Evolutionary conservation across 1,140 invertebrate species (phyloP).

Genomic region (Thereuonema tuberculata): DNA sequence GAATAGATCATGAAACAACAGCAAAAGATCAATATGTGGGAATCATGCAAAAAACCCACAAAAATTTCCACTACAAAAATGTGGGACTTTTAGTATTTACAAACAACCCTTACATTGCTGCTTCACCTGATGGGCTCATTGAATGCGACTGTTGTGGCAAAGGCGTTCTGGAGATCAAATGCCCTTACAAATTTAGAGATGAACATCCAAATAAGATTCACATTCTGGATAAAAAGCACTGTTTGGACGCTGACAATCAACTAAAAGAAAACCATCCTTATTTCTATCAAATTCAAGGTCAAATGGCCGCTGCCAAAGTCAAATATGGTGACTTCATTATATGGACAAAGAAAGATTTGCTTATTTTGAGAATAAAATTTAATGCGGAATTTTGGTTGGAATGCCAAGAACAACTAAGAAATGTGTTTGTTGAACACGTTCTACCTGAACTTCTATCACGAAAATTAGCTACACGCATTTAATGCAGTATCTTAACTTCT

Average conservation of each 20-base stretch:
- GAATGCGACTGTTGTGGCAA: too few species aligned
- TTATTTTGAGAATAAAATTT: background rate
- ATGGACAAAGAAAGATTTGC: background rate
- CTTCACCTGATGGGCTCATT: too few species aligned
- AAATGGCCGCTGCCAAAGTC: background rate
- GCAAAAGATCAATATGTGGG: too few species aligned
- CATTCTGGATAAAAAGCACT: background rate
- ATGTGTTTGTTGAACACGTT: background rate
- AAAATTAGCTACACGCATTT: too few species aligned
- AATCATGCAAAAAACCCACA: too few species aligned
- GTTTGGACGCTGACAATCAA: background rate
- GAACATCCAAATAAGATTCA: background rate
- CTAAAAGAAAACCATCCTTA: background rate
- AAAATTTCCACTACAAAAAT: too few species aligned
- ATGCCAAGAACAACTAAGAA: background rate
- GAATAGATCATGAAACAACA: too few species aligned
- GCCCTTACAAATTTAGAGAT: background rate
- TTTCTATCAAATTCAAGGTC: background rate
- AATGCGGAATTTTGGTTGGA: background rate
- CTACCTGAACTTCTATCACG: background rate
- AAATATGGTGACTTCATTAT: background rate
- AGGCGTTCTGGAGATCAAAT: background rate
- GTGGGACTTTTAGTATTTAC: too few species aligned
- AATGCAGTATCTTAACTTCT: too few species aligned
- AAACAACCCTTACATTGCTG: too few species aligned